A percentile compares a stretch with the other conserved stretches of the same genome.
These are phyloP conservation scores for Bursaphelenchus okinawaensis DNA, from an alignment of 2,888 invertebrate genomes.

Conservation along the genomic window DNA sequence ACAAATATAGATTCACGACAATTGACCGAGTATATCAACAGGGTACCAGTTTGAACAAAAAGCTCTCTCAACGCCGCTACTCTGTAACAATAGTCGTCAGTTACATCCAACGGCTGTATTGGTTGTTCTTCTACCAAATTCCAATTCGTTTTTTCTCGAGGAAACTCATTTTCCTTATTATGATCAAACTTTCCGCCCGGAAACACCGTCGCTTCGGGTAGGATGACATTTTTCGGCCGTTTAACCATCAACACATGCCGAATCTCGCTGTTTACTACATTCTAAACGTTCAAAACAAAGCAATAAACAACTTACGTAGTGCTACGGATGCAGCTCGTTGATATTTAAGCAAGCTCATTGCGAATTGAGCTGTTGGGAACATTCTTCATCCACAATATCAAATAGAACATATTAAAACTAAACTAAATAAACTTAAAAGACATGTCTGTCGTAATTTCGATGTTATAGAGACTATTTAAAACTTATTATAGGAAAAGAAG, in stretches of 20 bases:
- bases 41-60: constrained; percentile 52
- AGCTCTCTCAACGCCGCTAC: constrained; percentile 40
- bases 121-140: constrained; percentile 4
- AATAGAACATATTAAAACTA: no score
- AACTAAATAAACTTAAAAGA: no score
- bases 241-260: constrained; percentile 60
- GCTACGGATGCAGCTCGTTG: constrained; percentile 5
- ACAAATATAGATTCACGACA: constrained; percentile 10
- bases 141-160: constrained; percentile 32
- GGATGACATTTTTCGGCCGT: constrained; percentile 69
- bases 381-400: no score
- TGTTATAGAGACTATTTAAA: no score
- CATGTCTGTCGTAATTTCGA: no score
- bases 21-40: constrained; percentile 19
- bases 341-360: neutral
- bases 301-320: neutral
- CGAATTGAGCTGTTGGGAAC: neutral
- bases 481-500: no score
- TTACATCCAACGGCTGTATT: constrained; percentile 12
- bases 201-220: constrained; percentile 78
- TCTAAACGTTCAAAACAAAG: constrained; percentile 2
- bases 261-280: constrained; percentile 31
- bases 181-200: constrained; percentile 76
- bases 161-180: constrained; percentile 28
- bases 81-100: constrained; percentile 27